Evolutionary conservation across 2,797 vertebrate genomes (phyloP), one percentile per base, ranked within the genome.

Genomic region (Antrozous pallidus): DNA sequence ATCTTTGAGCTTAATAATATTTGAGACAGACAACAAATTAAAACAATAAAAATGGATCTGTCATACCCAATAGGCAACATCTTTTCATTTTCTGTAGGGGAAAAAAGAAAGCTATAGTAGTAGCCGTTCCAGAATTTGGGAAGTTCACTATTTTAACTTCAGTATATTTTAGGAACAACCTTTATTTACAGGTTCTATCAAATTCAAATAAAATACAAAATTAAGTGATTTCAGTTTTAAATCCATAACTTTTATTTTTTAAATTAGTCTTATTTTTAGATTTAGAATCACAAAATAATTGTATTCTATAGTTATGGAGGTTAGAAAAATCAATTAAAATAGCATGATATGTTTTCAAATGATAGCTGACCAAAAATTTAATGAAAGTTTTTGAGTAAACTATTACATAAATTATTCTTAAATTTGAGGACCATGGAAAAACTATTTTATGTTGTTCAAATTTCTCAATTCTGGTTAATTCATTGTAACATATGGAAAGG

Each of bases 11-110:
- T 88, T 80, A 69, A 83, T 49, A 61, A 31, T 71, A 12, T 36
- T 3, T 45, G 49, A 95, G 77, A 79, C 20, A 90, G 63, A 71
- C 31, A 77, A 84, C 16, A 18, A 58, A 85, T 75, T 63, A 38
- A 89, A 94, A 95, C 42, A 79, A 79, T 63, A 61, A 94, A 91
- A 94, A 54, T 26, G 18, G 26, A 73, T 58, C 42, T 51, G 31
- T 26, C 26, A 4, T 40, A 16, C 18, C 56, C 33, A 83, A 0
- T 45, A 17, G 40, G 73, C 85, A 77, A 9, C 36, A 40, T 70
- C n/a, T 92, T 87, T 89, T 93, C 4, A 38, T 74, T 69, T 47
- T 22, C 73, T 63, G 2, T 31, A 70, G 36, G 22, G 24, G 24
- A 91, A 42, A 70, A 85, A 89, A 79, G 71, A 67, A 28, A 81